phyloP scores from a whole-genome alignment of 1,140 invertebrate genomes.

The Drosophila sechellia region DNA sequence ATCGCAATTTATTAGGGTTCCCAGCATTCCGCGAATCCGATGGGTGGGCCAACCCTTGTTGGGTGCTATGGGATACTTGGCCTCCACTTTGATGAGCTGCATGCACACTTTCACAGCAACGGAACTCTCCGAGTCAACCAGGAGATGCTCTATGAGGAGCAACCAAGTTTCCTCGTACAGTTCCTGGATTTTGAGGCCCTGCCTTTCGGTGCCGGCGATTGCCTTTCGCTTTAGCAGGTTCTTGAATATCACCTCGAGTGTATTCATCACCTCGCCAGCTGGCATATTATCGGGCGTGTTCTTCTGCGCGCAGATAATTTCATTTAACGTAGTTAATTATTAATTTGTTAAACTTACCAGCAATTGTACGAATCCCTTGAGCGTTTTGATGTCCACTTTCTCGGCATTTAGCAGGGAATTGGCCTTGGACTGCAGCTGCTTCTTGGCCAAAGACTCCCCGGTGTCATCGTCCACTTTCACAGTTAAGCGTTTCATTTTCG shows the following conservation, averaged over 20 bases:
- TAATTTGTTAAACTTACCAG: constrained; percentile 31
- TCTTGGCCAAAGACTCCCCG: constrained; percentile 12
- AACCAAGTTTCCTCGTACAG: constrained; percentile 53
- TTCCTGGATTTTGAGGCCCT: constrained; percentile 4
- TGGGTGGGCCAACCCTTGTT: constrained; percentile 83
- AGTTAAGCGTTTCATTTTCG: constrained; percentile 8
- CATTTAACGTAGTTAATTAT: constrained; percentile 40
- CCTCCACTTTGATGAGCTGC: constrained; percentile 88
- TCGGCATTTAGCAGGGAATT: constrained; percentile 88
- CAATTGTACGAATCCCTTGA: constrained; percentile 30
- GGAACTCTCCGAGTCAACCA: constrained; percentile 16
- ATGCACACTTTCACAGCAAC: constrained; percentile 87
- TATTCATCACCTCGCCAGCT: constrained; percentile 84
- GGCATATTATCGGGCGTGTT: constrained; percentile 11
- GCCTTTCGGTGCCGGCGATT: constrained; percentile 31
- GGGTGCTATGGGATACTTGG: constrained; percentile 87
- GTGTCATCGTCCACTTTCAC: not conserved
- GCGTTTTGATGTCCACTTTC: constrained; percentile 64
- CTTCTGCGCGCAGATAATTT: not conserved
- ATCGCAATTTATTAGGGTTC: constrained; percentile 85
- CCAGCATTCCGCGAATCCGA: constrained; percentile 86
- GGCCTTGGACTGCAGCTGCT: constrained; percentile 86
- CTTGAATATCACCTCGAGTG: constrained; percentile 89
- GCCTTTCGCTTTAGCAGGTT: constrained; percentile 88
- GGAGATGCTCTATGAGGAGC: constrained; percentile 13